Evolutionary conservation across 2,797 vertebrate species (phyloP), one percentile per base, ranked within the genome.

Genomic region (Danio tinwini): DNA sequence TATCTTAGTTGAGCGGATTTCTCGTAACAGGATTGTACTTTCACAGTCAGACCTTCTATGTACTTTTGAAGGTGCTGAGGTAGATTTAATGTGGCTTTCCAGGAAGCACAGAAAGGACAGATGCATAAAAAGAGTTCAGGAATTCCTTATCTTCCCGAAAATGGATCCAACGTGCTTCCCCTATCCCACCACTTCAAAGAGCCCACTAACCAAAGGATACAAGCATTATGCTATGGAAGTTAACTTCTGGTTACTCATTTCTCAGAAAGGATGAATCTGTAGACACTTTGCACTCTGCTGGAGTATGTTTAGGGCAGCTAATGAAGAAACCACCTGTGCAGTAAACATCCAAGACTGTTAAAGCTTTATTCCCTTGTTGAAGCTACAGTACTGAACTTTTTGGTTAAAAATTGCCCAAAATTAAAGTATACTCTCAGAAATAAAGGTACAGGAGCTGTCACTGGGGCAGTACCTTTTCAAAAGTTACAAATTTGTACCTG

Each of bases 61-160:
- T 50, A 39, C 37, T 47, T 65, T 14, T 45, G 19, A 59, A 59
- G 62, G 50, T 61, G 42, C 78, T 47, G 40, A 29, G 19, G n/a
- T 69, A 69, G 67, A 76, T 62, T 39, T 67, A 70, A 58, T 19
- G 14, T 59, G 39, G 17, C 37, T 21, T 67, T 69, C 47, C 29
- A 81, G 79, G 49, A 75, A 45, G 39, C 74, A 63, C 42, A 74
- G 80, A 70, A 37, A 58, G 62, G 53, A 84, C 49, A 56, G 64
- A 84, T 78, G 76, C 83, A 80, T 56, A 70, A 74, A 53, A 68
- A 50, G 44, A 58, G 68, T 55, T 64, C 52, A 75, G 76, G 76
- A 83, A 87, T 81, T 80, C 47, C 75, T 87, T 86, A 86, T 88
- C 84, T 85, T 85, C 81, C 70, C 58, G 74, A 80, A 86, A 86